Conservation (phyloP, 2,888 invertebrate species). For the Drosophila meridiana region DNA sequence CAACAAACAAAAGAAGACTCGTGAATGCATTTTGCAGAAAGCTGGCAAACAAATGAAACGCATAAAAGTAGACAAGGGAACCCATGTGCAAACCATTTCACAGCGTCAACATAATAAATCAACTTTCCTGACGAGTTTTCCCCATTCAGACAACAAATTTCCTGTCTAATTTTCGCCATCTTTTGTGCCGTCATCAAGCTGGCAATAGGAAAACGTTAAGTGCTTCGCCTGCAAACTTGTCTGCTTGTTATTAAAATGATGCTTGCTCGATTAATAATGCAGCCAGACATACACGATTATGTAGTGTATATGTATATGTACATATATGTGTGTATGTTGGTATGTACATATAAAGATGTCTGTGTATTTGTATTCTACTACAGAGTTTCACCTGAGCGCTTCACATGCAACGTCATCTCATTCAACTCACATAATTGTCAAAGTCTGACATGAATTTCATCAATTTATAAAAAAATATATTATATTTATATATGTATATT, state of each 20-base stretch:
- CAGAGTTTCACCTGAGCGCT: background rate
- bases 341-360: background rate
- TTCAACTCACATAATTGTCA: background rate
- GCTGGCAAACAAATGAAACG: constrained; percentile 54
- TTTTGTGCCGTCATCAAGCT: constrained; percentile 28
- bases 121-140: constrained; percentile 41
- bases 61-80: constrained; percentile 58
- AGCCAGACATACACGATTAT: constrained; percentile 20
- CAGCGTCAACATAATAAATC: constrained; percentile 72
- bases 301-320: background rate
- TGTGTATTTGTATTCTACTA: background rate
- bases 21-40: constrained; percentile 36
- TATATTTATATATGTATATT: background rate
- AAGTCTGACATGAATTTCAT: background rate
- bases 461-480: background rate
- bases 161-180: constrained; percentile 61
- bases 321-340: background rate
- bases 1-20: too few species aligned
- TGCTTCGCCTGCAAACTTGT: constrained; percentile 38
- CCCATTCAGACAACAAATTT: constrained; percentile 64
- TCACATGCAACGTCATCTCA: constrained; percentile 15
- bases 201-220: constrained; percentile 47
- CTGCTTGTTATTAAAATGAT: constrained; percentile 45
- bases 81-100: constrained; percentile 64
- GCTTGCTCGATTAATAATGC: constrained; percentile 49